phyloP scores from a whole-genome alignment of 1,140 invertebrate species.

The Triops longicaudatus region DNA sequence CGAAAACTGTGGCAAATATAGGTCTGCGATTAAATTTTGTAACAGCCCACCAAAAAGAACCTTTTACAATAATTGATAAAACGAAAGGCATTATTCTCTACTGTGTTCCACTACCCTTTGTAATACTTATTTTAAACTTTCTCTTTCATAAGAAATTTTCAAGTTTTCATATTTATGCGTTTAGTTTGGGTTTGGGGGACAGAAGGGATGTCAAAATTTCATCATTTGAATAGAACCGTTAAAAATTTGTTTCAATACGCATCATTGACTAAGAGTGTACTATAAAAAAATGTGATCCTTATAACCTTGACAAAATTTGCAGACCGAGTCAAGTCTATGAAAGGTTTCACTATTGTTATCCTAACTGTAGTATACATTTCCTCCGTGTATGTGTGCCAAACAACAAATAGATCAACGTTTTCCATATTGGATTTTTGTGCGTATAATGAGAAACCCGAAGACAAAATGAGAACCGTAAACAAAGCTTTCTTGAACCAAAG shows the following conservation, averaged over 20 bases:
- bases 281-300: not conserved
- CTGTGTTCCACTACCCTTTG: not conserved
- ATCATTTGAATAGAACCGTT: too few relatives aligned
- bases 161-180: not conserved
- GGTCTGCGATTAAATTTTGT: not conserved
- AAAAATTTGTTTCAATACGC: too few relatives aligned
- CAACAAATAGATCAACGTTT: slow-evolving; percentile 1
- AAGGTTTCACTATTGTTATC: not conserved
- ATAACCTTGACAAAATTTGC: not conserved
- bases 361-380: not conserved
- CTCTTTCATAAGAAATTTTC: not conserved
- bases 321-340: not conserved
- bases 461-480: too few relatives aligned
- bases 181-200: not conserved
- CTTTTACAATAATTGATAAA: not conserved
- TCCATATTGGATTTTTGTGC: not conserved
- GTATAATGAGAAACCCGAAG: too few relatives aligned
- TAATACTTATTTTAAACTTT: not conserved
- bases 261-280: not conserved
- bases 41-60: not conserved
- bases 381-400: not conserved
- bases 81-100: not conserved
- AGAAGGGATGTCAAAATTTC: not conserved
- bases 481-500: not conserved
- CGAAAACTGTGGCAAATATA: not conserved